These are phyloP conservation scores for Homarus americanus DNA, from an alignment of 1,140 invertebrate genomes.

Conservation along the genomic window DNA sequence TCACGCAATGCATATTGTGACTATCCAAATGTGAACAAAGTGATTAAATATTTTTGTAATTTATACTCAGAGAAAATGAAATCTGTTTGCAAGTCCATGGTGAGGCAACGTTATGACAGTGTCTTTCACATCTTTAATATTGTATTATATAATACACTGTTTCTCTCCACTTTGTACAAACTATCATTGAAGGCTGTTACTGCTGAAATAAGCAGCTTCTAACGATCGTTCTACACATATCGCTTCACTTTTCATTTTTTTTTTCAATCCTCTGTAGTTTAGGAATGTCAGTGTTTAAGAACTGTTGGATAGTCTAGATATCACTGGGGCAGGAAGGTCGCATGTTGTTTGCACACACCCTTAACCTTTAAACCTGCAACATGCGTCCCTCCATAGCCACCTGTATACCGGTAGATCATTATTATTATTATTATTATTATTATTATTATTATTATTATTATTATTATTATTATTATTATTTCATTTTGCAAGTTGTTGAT, in stretches of 20 bases:
- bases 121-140: slow-evolving; percentile 71
- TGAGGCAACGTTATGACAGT: slow-evolving; percentile 68
- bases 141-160: slow-evolving; percentile 69
- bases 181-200: slow-evolving; percentile 72
- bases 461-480: slow-evolving; percentile 64
- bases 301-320: slow-evolving; percentile 67
- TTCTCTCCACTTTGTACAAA: slow-evolving; percentile 72
- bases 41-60: slow-evolving; percentile 73
- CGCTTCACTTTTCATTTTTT: slow-evolving; percentile 49
- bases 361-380: slow-evolving; percentile 28
- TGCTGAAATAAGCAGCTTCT: slow-evolving; percentile 70
- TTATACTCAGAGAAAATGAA: slow-evolving; percentile 71
- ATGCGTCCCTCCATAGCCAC: slow-evolving; percentile 40
- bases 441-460: slow-evolving; percentile 45
- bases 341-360: slow-evolving; percentile 38
- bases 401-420: slow-evolving; percentile 67
- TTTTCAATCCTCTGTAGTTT: slow-evolving; percentile 65
- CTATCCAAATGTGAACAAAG: slow-evolving; percentile 70
- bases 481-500: slow-evolving; percentile 66
- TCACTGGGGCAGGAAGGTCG: slow-evolving; percentile 39
- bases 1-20: slow-evolving; percentile 69
- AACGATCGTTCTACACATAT: slow-evolving; percentile 71
- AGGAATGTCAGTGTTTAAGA: slow-evolving; percentile 72
- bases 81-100: slow-evolving; percentile 70
- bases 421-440: slow-evolving; percentile 59